phyloP scores from a whole-genome alignment of 2,797 vertebrate species.

The Pelochelys cantorii region DNA sequence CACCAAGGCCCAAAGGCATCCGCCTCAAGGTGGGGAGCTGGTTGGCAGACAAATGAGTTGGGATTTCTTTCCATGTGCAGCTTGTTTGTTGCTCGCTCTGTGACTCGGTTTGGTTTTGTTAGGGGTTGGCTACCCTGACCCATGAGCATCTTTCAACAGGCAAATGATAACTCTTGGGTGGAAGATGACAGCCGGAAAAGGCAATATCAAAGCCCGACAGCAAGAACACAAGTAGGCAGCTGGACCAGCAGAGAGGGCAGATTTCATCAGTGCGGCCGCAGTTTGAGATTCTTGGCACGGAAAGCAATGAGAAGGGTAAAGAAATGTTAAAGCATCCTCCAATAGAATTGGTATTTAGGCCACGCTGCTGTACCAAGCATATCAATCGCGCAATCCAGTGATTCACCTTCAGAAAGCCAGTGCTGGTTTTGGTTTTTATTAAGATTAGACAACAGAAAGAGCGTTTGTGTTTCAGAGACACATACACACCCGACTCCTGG shows the following conservation, averaged over 20 bases:
- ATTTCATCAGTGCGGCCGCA: not conserved
- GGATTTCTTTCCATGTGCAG: not conserved
- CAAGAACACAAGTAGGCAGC: not conserved
- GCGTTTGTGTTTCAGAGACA: not conserved
- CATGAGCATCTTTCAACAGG: not conserved
- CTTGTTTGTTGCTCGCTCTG: not conserved
- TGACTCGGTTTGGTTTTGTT: not conserved
- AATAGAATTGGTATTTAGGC: not conserved
- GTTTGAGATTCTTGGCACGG: not conserved
- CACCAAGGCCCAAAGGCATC: not conserved
- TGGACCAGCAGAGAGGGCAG: not conserved
- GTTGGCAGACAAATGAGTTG: not conserved
- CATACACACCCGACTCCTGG: not conserved
- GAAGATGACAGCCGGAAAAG: not conserved
- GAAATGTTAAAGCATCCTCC: not conserved
- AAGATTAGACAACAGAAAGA: not conserved
- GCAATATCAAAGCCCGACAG: not conserved
- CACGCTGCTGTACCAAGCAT: not conserved
- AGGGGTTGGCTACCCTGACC: not conserved
- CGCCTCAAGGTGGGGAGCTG: not conserved
- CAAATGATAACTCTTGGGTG: not conserved
- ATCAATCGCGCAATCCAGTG: not conserved
- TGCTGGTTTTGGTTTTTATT: not conserved
- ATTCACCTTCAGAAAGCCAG: not conserved
- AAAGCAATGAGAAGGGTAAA: not conserved